Evolutionary conservation across 2,888 invertebrate genomes (phyloP).

Genomic region (Hemithea aestivaria): DNA sequence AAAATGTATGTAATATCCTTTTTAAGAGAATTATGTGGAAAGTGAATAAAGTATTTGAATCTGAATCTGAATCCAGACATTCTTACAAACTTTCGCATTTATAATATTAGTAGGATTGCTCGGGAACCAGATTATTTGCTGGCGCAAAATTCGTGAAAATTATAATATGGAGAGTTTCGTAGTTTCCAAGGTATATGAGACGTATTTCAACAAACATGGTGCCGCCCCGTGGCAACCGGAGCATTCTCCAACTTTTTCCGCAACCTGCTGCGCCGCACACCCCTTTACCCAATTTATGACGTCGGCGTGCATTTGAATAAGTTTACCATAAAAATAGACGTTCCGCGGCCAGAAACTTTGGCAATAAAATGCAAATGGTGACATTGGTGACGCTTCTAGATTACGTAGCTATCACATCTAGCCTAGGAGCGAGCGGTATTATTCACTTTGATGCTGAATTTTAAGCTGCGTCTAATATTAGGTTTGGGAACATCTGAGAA

Average conservation of each 20-base stretch:
- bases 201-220: constrained; percentile 12
- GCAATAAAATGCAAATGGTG: constrained; percentile 77
- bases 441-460: constrained; percentile 15
- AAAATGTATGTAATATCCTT: too few species aligned
- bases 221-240: constrained; percentile 8
- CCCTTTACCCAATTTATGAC: constrained; percentile 73
- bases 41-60: too few species aligned
- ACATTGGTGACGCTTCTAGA: constrained; percentile 54
- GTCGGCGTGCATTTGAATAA: constrained; percentile 73
- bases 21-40: too few species aligned
- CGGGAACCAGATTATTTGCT: constrained; percentile 3
- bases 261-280: constrained; percentile 61
- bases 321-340: constrained; percentile 75
- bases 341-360: constrained; percentile 68
- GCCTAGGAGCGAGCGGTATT: constrained; percentile 21
- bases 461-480: constrained; percentile 20
- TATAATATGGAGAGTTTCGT: background rate
- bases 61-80: too few species aligned
- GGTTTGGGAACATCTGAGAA: constrained; percentile 1
- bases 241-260: constrained; percentile 44
- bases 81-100: too few species aligned
- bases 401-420: constrained; percentile 32
- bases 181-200: background rate
- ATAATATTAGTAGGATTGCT: too few species aligned
- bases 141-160: constrained; percentile 27